These are phyloP conservation scores for Dendrolimus punctatus DNA, from an alignment of 1,140 invertebrate species.

Conservation along the genomic window DNA sequence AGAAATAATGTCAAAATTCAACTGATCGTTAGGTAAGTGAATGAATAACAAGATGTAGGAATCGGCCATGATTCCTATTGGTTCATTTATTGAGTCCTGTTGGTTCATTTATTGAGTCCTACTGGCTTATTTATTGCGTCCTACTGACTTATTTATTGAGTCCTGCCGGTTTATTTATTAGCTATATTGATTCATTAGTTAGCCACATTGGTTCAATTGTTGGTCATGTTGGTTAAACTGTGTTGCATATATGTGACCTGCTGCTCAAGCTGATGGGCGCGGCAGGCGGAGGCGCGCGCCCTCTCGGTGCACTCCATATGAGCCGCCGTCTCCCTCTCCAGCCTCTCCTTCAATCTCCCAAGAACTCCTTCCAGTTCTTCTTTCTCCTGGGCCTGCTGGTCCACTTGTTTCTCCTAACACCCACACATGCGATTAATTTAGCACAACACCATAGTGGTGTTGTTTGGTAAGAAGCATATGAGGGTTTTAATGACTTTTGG, in stretches of 20 bases:
- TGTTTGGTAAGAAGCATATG: background rate
- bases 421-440: background rate
- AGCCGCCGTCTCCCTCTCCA: conserved; percentile 91
- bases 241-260: conserved; percentile 38
- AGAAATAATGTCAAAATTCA: too few relatives aligned
- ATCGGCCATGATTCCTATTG: too few relatives aligned
- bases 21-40: too few relatives aligned
- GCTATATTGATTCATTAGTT: too few relatives aligned
- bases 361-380: conserved; percentile 92
- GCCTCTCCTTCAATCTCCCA: conserved; percentile 86
- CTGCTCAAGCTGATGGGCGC: conserved; percentile 80
- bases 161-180: too few relatives aligned
- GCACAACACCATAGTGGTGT: background rate
- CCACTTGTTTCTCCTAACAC: conserved; percentile 87
- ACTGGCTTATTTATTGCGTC: too few relatives aligned
- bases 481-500: too few relatives aligned
- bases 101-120: too few relatives aligned
- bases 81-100: too few relatives aligned
- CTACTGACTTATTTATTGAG: too few relatives aligned
- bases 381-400: conserved; percentile 90
- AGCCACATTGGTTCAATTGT: too few relatives aligned
- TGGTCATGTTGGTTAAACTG: background rate
- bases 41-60: too few relatives aligned
- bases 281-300: conserved; percentile 81
- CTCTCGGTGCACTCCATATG: conserved; percentile 91